Base-by-base conservation (phyloP, 2,113 vertebrate species). In the Hippocampus zosterae region DNA sequence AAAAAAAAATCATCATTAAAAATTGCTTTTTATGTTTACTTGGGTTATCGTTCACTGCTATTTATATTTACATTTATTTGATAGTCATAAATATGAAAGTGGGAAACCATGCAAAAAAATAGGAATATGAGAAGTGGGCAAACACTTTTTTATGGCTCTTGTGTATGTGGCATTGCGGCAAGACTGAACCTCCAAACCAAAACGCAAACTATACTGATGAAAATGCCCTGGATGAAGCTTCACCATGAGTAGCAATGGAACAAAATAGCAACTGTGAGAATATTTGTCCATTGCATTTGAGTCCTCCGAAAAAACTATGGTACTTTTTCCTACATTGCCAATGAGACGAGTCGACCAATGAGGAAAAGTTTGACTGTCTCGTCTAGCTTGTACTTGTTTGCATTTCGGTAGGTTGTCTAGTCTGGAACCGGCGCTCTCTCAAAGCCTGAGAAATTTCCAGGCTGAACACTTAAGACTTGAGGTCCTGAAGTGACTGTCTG, bases 401-500 rank as follows among this genome's bases (percentile, higher is more conserved):
- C 57, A 69, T 64, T 25, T 57, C 42, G 62, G 16, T 15, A 7
- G 72, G 55, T 27, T 46, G 78, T 63, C 83, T 57, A 48, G 60
- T 63, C 12, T 6, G 11, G 15, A 25, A 72, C 63, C 70, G n/a
- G 68, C 5, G 27, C 64, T 13, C 82, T 69, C 74, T 19, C 41
- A 62, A 37, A 37, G 64, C 71, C 74, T 73, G 61, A 82, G 82
- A 62, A 85, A 81, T 88, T 88, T 84, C 82, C 75, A 76, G 80
- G 87, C 85, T 88, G 88, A 89, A 84, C 83, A 80, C 79, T 85
- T 88, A 80, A 89, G 89, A 85, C 84, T 82, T 82, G 65, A 80
- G 81, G 78, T 90, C 82, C 85, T 87, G 84, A 85, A 88, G 89
- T 86, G 84, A 90, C 81, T 87, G 85, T 88, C 86, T 87, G 86